Conservation (phyloP, 2,888 invertebrate genomes). For the Lamellibrachia columna region DNA sequence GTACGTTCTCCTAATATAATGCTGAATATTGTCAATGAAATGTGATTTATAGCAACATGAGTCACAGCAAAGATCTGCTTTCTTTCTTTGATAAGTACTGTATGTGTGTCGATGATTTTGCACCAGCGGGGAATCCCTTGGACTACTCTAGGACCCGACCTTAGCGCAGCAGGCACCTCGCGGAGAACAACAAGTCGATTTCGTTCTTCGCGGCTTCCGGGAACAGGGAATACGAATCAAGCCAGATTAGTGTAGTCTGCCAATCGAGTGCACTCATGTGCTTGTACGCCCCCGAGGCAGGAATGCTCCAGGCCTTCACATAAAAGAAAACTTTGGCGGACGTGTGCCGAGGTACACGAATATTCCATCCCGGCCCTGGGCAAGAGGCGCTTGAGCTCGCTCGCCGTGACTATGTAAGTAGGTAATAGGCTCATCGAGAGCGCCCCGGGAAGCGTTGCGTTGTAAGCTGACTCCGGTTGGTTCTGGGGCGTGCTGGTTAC, state of each 20-base stretch:
- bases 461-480: not conserved
- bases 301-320: not conserved
- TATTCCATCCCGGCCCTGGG: not conserved
- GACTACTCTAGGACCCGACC: not conserved
- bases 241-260: not conserved
- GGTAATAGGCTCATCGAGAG: not conserved
- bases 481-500: not conserved
- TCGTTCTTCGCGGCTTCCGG: not conserved
- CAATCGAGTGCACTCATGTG: not conserved
- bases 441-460: not conserved
- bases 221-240: constrained; percentile 6
- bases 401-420: not conserved
- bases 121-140: not conserved
- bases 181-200: not conserved
- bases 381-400: not conserved
- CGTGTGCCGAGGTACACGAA: not conserved
- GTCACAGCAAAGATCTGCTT: too few relatives aligned
- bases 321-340: not conserved
- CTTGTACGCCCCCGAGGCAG: not conserved
- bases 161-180: not conserved
- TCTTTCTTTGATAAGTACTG: too few relatives aligned
- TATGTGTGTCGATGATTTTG: too few relatives aligned
- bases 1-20: not conserved
- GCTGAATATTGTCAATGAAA: too few relatives aligned
- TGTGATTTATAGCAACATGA: too few relatives aligned